Base-by-base conservation (phyloP, 2,113 vertebrate genomes). In the Chloropsis cyanopogon region DNA sequence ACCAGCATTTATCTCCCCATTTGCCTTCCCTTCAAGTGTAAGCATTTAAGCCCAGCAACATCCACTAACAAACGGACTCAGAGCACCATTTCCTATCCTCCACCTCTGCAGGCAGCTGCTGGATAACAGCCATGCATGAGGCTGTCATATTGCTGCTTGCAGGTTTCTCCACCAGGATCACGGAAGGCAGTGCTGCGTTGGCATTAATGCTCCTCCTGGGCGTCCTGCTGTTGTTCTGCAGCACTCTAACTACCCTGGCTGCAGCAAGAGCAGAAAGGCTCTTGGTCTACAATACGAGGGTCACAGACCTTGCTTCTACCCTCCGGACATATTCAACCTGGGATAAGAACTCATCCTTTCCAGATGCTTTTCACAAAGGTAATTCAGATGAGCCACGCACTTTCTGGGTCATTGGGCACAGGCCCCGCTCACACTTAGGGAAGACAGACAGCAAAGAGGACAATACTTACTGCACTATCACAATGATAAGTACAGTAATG, bases 401-500 rank as follows among this genome's bases (percentile, higher is more conserved):
- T 7, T 47, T 66, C 37, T 4, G 6, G 35, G 39, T 63, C 59
- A 33, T 2, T 3, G 2, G n/a, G 64, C 53, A n/a, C 19, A 69
- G 56, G n/a, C 23, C 71, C 59, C 2, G 0, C 15, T 76, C 39
- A 72, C 3, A 3, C 31, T 56, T 31, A 31, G 24, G 47, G 29
- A 33, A 78, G 22, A 57, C 33, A 88, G 35, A 86, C 13, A 86
- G 6, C 56, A 22, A 70, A 79, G 60, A 81, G 18, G 4, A 1
- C 3, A 28, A 84, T 97, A 98, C 98, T 98, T 97, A 98, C 98
- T 95, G 96, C 68, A 97, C 50, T 94, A 95, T 92, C 52, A 98
- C 92, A 64, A 97, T 68, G 75, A 97, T 86, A 52, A 97, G 35
- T 28, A 97, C 81, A 60, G 93, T 97, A 81, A 97, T 35, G 56